Evolutionary conservation across 2,113 vertebrate genomes (phyloP).

Genomic region (Nothoprocta pentlandii): DNA sequence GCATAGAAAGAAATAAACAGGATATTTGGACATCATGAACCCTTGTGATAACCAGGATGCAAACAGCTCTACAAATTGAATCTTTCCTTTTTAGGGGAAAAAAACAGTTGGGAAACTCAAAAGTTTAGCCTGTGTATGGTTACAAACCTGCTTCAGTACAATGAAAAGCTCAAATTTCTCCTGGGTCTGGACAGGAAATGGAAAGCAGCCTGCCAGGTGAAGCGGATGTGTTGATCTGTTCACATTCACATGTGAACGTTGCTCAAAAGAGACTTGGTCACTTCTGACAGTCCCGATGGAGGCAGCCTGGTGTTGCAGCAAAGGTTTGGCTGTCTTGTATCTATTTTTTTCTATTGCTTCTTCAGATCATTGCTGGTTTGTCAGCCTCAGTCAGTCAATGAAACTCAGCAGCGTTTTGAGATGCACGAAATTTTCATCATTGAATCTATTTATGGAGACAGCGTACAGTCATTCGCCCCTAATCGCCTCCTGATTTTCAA

Average conservation of each 20-base stretch:
- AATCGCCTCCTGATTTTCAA: slow-evolving; percentile 72
- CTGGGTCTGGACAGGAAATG: background rate
- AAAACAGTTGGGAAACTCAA: background rate
- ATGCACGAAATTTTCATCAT: slow-evolving; percentile 50
- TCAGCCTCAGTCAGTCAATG: slow-evolving; percentile 5
- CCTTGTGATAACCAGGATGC: background rate
- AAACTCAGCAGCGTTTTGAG: slow-evolving; percentile 52
- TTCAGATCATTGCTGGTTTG: background rate
- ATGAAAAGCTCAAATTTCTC: background rate
- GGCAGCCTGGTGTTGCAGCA: background rate
- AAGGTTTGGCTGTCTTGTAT: background rate
- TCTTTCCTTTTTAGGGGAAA: background rate
- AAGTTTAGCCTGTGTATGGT: background rate
- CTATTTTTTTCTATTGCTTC: background rate
- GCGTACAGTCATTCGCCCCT: slow-evolving; percentile 28
- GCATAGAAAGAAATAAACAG: background rate
- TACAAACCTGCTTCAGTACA: background rate
- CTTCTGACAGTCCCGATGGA: background rate
- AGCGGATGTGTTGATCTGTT: background rate
- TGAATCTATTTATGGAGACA: slow-evolving; percentile 58
- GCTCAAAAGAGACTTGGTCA: background rate
- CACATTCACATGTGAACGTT: background rate
- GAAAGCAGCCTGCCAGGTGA: background rate
- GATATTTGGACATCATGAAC: background rate
- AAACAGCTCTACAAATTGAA: background rate